Evolutionary conservation across 1,140 invertebrate species (phyloP).

Genomic region (Apis cerana): DNA sequence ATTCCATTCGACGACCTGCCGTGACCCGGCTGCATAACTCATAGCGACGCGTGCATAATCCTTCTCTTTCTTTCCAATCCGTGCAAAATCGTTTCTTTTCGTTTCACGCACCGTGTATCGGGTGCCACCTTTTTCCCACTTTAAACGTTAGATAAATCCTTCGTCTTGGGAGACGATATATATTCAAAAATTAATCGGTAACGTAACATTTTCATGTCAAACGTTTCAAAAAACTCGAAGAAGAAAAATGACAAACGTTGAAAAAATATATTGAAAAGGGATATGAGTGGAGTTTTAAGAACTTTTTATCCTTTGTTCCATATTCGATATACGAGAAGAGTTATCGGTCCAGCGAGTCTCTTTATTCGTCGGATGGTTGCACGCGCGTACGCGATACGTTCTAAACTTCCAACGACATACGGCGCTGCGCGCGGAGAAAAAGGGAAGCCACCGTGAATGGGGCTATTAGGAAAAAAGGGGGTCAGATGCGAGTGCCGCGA

Average conservation of each 20-base stretch:
- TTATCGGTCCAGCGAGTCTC: conserved; percentile 6
- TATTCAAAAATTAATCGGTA: too few species aligned
- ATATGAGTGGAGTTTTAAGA: conserved; percentile 18
- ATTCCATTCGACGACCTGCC: conserved; percentile 69
- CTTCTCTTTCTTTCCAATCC: conserved; percentile 25
- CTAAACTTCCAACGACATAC: conserved; percentile 7
- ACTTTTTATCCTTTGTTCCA: background rate
- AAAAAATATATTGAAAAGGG: background rate
- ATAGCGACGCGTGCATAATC: conserved; percentile 47
- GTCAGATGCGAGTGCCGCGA: conserved; percentile 34
- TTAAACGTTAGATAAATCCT: background rate
- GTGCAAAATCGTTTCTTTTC: conserved; percentile 19
- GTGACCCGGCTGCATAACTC: conserved; percentile 70
- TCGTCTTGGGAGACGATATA: background rate
- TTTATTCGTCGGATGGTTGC: background rate
- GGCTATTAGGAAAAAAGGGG: conserved; percentile 37
- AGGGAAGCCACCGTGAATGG: conserved; percentile 32
- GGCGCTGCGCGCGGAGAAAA: conserved; percentile 4
- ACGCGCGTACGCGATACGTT: conserved; percentile 3
- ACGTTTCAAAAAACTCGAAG: conserved; percentile 9
- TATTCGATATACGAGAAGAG: conserved; percentile 17
- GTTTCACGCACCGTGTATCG: background rate
- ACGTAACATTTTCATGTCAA: too few species aligned
- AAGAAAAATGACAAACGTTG: background rate
- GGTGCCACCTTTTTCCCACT: too few species aligned